phyloP scores from a whole-genome alignment of 2,113 vertebrate genomes.

The Apus apus region DNA sequence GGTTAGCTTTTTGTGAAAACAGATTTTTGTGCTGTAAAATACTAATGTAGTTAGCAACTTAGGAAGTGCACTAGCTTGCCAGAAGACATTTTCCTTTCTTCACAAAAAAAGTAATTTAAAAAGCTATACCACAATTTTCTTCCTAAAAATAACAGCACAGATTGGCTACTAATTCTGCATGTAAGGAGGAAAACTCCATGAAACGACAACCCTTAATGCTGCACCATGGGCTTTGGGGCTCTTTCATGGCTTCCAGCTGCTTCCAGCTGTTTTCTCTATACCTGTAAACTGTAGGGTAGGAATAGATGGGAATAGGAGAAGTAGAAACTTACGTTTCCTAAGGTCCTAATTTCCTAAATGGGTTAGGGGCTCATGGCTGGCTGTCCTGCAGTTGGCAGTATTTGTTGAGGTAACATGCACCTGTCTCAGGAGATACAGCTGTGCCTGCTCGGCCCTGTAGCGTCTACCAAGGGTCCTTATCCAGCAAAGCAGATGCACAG shows the following conservation, averaged over 20 bases:
- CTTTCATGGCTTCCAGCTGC: background rate
- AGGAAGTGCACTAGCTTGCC: background rate
- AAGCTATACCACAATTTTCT: background rate
- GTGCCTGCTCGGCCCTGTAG: background rate
- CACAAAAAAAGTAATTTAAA: background rate
- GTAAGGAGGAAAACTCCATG: background rate
- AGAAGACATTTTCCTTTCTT: background rate
- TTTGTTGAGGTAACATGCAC: background rate
- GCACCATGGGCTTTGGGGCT: background rate
- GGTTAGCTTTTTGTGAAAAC: background rate
- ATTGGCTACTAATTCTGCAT: background rate
- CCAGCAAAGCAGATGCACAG: background rate
- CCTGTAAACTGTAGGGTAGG: background rate
- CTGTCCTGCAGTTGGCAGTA: rapidly evolving
- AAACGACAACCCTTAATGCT: background rate
- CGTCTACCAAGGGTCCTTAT: background rate
- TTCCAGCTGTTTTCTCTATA: background rate
- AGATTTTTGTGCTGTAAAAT: background rate
- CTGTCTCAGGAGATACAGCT: background rate
- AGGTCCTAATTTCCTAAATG: background rate
- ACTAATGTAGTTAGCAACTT: background rate
- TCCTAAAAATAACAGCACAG: background rate
- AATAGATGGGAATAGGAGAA: background rate
- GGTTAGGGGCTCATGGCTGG: background rate
- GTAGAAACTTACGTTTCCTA: background rate